Evolutionary conservation across 2,797 vertebrate genomes (phyloP), one percentile per base, ranked within the genome.

Genomic region (Syngnathus acus): DNA sequence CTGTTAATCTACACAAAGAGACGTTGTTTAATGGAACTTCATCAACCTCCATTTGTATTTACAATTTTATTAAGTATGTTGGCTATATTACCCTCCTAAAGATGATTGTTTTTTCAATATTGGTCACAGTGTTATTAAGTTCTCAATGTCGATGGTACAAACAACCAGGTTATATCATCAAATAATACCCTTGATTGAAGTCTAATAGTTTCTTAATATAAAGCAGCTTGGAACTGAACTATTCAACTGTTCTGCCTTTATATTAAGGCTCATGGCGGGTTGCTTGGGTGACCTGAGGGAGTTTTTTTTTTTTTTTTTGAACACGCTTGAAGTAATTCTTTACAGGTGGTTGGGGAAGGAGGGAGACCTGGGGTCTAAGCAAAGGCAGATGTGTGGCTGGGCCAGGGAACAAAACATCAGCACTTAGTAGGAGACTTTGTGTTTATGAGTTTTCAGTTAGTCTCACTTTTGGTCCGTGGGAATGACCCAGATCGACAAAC

Each of bases 371-470:
- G 57, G 72, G 57, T 65, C 69, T 85, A 90, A 91, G 82, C 69
- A 80, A 70, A 83, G 73, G 78, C 87, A 88, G 81, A 91, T 92
- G 88, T 88, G 80, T 77, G 75, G 72, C 81, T 77, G 68, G 78
- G 63, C 72, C 68, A 54, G 40, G 72, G 73, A 82, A 76, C 72
- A 69, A 69, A 72, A 64, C 73, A 86, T 75, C 82, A 89, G 87
- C 89, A 80, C 85, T 80, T 85, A 78, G 86, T 82, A 85, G 82
- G 85, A 82, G 87, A 80, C 59, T 72, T 65, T 68, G 78, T 72
- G 74, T 89, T 90, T 90, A 90, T 89, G 84, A 86, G 86, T 82
- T 87, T 88, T 78, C 78, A 82, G 73, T 77, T 82, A 71, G 78
- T 72, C 78, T 78, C 70, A 69, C 66, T 68, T 83, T 71, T 87